Evolutionary conservation across 2,113 vertebrate genomes (phyloP), one percentile per base, ranked within the genome.

Genomic region (Phycodurus eques): DNA sequence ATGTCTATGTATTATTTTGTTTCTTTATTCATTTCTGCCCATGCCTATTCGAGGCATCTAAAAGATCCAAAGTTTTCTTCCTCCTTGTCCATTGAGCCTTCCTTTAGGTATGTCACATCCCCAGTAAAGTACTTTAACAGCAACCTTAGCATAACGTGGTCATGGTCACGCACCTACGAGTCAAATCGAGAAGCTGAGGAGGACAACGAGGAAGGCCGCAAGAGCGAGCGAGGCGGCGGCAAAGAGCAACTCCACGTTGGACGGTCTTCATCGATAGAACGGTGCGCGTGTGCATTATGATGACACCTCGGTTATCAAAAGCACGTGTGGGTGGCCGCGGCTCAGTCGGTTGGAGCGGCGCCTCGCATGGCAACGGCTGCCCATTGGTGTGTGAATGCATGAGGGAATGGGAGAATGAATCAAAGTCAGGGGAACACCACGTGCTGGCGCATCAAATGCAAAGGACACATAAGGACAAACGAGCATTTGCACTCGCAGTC

Each of bases 81-180:
- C 15, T 22, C 7, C 53, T 3, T 67, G 3, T 62, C 44, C n/a
- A 42, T 59, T 43, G 13, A 22, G 35, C 60, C 17, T 53, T 73
- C 69, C 54, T 70, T 70, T 49, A 59, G 31, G 53, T 72, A 71
- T 61, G 4, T 22, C 5, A 1, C 73, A 67, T 57, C 53, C 31
- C 72, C 74, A 46, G 53, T 70, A 74, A 35, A 56, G 15, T 66
- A 70, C 72, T 81, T 72, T 39, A 66, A 59, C 43, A 73, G 57
- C 53, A 72, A 67, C 67, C 79, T 80, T 82, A 71, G 62, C 75
- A 77, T 75, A 64, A 35, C n/a, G 78, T 89, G 75, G 68, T 83
- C 87, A 89, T 91, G 85, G 89, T 63, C 83, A 92, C 89, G 19
- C 76, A 78, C 78, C 68, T 68, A 77, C 72, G 71, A 35, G 62